Percentiles rank a stretch among this genome's conserved stretches.
These are phyloP conservation scores for Zaprionus davidi DNA, from an alignment of 1,140 invertebrate genomes.

Conservation along the genomic window DNA sequence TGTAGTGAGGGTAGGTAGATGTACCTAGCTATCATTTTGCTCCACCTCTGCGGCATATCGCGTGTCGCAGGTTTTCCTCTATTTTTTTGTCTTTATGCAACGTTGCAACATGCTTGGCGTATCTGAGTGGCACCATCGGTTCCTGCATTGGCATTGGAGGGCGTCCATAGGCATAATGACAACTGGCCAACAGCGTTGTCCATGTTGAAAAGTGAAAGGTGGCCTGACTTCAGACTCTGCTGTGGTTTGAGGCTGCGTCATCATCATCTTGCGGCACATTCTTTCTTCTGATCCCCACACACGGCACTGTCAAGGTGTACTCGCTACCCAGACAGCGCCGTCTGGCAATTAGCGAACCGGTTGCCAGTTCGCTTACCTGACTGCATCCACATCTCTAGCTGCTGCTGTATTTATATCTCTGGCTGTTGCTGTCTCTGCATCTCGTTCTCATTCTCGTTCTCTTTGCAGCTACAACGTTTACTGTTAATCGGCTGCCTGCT, in stretches of 20 bases:
- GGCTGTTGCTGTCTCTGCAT: background rate
- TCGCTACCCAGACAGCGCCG: background rate
- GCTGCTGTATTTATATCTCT: background rate
- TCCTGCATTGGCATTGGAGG: slow-evolving; percentile 79
- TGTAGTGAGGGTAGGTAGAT: background rate
- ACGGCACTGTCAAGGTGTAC: slow-evolving; percentile 72
- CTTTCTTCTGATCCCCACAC: slow-evolving; percentile 36
- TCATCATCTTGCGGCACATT: slow-evolving; percentile 55
- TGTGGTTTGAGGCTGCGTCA: background rate
- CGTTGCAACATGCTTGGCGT: slow-evolving; percentile 24
- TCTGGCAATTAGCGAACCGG: slow-evolving; percentile 62
- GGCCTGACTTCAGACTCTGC: slow-evolving; percentile 25
- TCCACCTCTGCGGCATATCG: slow-evolving; percentile 47
- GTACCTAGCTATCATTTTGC: slow-evolving; percentile 5
- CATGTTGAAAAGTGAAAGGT: slow-evolving; percentile 75
- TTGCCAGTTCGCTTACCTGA: slow-evolving; percentile 36
- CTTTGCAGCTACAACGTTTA: slow-evolving; percentile 61
- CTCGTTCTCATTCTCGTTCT: slow-evolving; percentile 1
- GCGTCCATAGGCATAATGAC: slow-evolving; percentile 30
- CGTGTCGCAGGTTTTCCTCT: slow-evolving; percentile 51
- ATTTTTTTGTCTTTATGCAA: slow-evolving; percentile 63
- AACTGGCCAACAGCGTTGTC: slow-evolving; percentile 20
- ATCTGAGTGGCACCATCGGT: slow-evolving; percentile 45
- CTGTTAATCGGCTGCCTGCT: slow-evolving; percentile 62
- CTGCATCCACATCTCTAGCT: background rate